phyloP scores from a whole-genome alignment of 2,113 vertebrate genomes.

The Leptodactylus fuscus region DNA sequence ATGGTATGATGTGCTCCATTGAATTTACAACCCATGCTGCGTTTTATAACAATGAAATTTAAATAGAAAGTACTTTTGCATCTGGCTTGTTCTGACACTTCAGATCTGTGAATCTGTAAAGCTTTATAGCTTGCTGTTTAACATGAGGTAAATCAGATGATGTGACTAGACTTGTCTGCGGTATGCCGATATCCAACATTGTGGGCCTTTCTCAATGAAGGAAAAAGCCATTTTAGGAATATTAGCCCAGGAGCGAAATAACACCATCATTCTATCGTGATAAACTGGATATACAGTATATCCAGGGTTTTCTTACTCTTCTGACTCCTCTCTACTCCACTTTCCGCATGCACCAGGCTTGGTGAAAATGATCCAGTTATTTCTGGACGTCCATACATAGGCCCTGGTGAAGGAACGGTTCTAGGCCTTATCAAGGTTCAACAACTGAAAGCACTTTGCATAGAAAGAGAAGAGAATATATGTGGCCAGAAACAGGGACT shows the following conservation, averaged over 20 bases:
- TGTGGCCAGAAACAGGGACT: too few relatives aligned
- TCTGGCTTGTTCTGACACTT: conserved; percentile 42
- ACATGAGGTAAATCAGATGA: conserved; percentile 32
- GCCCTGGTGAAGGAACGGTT: too few relatives aligned
- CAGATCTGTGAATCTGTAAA: conserved; percentile 46
- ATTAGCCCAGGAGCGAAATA: neutral
- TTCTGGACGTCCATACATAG: too few relatives aligned
- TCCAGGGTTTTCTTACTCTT: too few relatives aligned
- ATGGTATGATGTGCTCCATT: conserved; percentile 42
- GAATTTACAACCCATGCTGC: conserved; percentile 45
- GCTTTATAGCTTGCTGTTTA: conserved; percentile 49
- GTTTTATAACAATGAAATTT: conserved; percentile 49
- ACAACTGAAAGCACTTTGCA: too few relatives aligned
- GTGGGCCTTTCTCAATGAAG: neutral
- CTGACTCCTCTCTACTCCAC: too few relatives aligned
- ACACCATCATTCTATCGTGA: too few relatives aligned
- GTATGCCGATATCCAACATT: neutral
- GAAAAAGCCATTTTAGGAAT: neutral
- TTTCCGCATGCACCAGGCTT: too few relatives aligned
- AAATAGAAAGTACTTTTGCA: conserved; percentile 49
- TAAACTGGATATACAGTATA: too few relatives aligned
- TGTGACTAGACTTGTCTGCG: conserved; percentile 25
- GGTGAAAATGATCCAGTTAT: too few relatives aligned
- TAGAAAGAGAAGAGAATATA: too few relatives aligned
- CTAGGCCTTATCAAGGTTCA: too few relatives aligned